Evolutionary conservation across 1,140 invertebrate genomes (phyloP), one percentile per base, ranked within the genome.

Genomic region (Brachionus angularis): DNA sequence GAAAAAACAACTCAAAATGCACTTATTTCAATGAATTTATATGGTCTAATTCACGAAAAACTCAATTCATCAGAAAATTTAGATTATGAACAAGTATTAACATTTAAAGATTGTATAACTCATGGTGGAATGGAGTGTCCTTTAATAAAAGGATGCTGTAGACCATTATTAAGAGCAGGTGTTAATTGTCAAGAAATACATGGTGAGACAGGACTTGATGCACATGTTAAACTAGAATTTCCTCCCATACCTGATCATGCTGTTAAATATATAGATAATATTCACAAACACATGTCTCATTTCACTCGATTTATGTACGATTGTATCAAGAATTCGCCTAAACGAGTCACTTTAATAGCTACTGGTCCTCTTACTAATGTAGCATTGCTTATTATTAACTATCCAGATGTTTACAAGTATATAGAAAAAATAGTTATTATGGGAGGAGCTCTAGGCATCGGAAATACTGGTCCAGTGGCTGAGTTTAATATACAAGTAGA

Each of bases 1-100:
- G 67, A 50, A 39, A 50, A 50, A 70, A 70, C 67, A 18, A 70
- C 67, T 5, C 33, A 50, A 36, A 70, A 70, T 53, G 67, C 67
- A 18, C 36, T 67, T 18, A 47, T 47, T 14, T 46, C 62, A n/a
- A 46, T 67, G 42, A 46, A 67, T 52, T 18, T 70, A 16, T 44
- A 39, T 8, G 46, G 46, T 2, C 31, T 36, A n/a, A 27, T 70
- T 25, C 21, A 12, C 3, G n/a, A 23, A 7, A 70, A 16, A 34
- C 34, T 34, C 21, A 53, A 42, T 27, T 14, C n/a, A 39, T 39
- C 39, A 39, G 34, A 39, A 10, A 23, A 21, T 21, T 12, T 58
- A 25, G 25, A 58, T 39, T 58, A 39, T 58, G 18, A 58, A 5
- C 18, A 39, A 12, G 53, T 39, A 39, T 18, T 58, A 10, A 58